Conservation (phyloP, 2,113 vertebrate species). For the Panurus biarmicus region DNA sequence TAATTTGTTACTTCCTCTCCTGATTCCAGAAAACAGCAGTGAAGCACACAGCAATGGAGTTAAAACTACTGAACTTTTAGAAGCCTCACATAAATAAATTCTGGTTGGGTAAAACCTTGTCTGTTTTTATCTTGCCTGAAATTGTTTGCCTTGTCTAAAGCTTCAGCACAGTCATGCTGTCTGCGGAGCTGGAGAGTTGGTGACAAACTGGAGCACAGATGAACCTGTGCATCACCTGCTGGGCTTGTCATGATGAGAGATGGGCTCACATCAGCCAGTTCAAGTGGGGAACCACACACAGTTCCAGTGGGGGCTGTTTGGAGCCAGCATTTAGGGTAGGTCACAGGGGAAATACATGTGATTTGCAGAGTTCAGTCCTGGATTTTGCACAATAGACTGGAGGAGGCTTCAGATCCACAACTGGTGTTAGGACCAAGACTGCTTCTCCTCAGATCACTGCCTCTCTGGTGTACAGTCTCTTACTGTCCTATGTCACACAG, state of each 20-base stretch:
- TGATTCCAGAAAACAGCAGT: constrained; percentile 28
- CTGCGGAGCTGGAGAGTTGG: not conserved
- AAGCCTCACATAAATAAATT: not conserved
- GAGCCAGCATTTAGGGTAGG: not conserved
- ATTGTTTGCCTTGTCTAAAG: not conserved
- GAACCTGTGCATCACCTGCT: not conserved
- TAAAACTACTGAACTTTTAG: not conserved
- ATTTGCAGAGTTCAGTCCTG: not conserved
- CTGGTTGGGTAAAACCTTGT: not conserved
- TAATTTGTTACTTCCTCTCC: constrained; percentile 53
- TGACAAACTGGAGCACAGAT: not conserved
- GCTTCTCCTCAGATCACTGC: not conserved
- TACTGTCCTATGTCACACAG: not conserved
- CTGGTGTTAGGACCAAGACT: not conserved
- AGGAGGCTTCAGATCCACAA: not conserved
- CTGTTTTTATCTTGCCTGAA: not conserved
- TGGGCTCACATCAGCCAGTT: not conserved
- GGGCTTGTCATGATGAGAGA: not conserved
- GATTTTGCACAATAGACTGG: not conserved
- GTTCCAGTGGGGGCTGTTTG: not conserved
- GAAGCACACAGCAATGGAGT: not conserved
- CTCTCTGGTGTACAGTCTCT: not conserved
- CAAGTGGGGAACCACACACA: not conserved
- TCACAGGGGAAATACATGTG: not conserved
- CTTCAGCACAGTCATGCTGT: not conserved